Base-by-base conservation (phyloP, 2,113 vertebrate genomes). In the Leptocoma aspasia region DNA sequence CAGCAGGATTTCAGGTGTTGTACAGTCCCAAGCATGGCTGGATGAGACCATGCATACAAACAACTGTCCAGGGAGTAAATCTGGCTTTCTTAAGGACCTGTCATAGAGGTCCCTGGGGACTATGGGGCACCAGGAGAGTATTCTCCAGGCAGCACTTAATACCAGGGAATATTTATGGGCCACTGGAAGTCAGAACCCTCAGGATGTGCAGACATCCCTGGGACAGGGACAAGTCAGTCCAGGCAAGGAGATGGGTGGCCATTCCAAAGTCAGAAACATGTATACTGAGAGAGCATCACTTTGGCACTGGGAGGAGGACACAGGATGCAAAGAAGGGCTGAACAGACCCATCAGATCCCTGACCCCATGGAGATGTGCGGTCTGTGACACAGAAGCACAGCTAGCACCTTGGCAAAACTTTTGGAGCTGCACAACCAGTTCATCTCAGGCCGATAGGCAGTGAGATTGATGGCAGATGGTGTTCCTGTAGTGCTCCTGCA, bases 371-470 rank as follows among this genome's bases (percentile, higher is more conserved):
- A 45, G 24, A 49, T 16, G 8, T 39, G 33, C 3, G 5, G 15
- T 5, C 3, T 41, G 57, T 44, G 63, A 52, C 30, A 60, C 15
- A 42, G 20, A 21, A n/a, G 19, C 30, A 56, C 44, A 68, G 28
- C 1, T 57, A 4, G 61, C 44, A 88, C 44, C 3, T 54, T 2
- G 2, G 24, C 15, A 4, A 39, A 96, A 97, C 97, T 96, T 97
- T 96, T 82, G 8, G 82, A 84, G 31, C 47, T 88, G 89, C 59
- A 70, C 27, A 96, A 71, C 73, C 95, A 95, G 39, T 95, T 97
- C 35, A 92, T 96, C 65, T 96, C 44, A 4, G 97, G 95, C 9
- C 39, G 16, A 41, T 78, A 94, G 27, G 90, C 78, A 28, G 95
- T 1, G 0, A 83, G 57, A 28, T 94, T 19, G 5, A 69, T 37